A percentile compares a stretch with the other conserved stretches of the same genome.
Evolutionary conservation across 2,113 vertebrate genomes (phyloP).

Genomic region (Sorex fumeus): DNA sequence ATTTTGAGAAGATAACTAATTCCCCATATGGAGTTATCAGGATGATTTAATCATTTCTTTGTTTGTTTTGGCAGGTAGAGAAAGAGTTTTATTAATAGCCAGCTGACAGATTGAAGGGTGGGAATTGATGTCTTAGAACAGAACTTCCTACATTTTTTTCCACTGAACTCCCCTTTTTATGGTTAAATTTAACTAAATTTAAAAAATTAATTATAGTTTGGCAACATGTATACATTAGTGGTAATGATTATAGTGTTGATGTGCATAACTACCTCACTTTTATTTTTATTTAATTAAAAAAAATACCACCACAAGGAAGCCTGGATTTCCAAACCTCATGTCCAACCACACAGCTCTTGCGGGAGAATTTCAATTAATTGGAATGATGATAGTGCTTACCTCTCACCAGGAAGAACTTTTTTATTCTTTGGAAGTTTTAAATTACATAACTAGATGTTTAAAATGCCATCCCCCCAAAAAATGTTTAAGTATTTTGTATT

Average conservation of each 20-base stretch:
- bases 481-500: slow-evolving; percentile 12
- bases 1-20: background rate
- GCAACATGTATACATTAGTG: no score
- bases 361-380: background rate
- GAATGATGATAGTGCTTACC: background rate
- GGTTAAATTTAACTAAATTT: no score
- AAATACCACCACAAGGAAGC: background rate
- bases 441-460: background rate
- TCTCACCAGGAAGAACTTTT: background rate
- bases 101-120: no score
- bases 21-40: background rate
- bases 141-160: no score
- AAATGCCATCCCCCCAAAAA: background rate
- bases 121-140: no score
- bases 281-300: no score
- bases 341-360: background rate
- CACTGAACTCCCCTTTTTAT: no score
- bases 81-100: no score
- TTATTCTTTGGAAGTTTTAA: slow-evolving; percentile 25
- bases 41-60: background rate
- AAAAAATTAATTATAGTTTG: no score
- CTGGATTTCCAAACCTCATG: background rate
- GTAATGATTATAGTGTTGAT: no score
- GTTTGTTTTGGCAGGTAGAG: no score
- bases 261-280: no score